Percentiles rank a stretch among this genome's conserved stretches.
These are phyloP conservation scores for Pseudorhiza aurosa DNA, from an alignment of 30 jellyfish, hydroid and myxozoan genomes.

Conservation along the genomic window DNA sequence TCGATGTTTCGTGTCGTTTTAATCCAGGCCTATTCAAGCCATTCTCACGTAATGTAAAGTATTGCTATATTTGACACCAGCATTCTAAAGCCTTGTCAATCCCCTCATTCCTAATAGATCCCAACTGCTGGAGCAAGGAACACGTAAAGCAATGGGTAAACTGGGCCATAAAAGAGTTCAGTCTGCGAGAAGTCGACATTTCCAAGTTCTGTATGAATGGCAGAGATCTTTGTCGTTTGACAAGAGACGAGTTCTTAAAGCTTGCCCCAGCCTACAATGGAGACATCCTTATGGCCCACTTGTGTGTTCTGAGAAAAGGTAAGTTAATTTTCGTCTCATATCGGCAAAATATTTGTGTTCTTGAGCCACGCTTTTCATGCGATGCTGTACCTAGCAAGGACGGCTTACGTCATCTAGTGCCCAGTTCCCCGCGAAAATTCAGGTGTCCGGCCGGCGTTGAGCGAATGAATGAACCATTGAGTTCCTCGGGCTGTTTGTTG, in stretches of 20 bases:
- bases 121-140: slow-evolving; percentile 97
- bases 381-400: no score
- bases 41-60: no score
- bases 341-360: no score
- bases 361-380: no score
- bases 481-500: no score
- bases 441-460: neutral
- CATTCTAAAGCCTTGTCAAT: neutral
- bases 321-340: no score
- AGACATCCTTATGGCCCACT: slow-evolving; percentile 96
- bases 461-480: no score
- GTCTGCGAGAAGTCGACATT: slow-evolving; percentile 91
- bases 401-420: neutral
- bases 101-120: slow-evolving; percentile 58
- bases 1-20: no score
- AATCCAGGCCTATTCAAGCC: no score
- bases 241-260: slow-evolving; percentile 92
- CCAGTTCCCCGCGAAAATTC: neutral
- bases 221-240: slow-evolving; percentile 79
- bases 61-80: no score
- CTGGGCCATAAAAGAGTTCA: slow-evolving; percentile 99
- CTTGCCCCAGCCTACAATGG: slow-evolving; percentile 99
- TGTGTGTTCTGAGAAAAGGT: slow-evolving; percentile 99
- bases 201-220: slow-evolving; percentile 93
- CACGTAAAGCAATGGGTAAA: slow-evolving; percentile 99